Evolutionary conservation across 2,797 vertebrate genomes (phyloP).

Genomic region (Otolemur crassicaudatus): DNA sequence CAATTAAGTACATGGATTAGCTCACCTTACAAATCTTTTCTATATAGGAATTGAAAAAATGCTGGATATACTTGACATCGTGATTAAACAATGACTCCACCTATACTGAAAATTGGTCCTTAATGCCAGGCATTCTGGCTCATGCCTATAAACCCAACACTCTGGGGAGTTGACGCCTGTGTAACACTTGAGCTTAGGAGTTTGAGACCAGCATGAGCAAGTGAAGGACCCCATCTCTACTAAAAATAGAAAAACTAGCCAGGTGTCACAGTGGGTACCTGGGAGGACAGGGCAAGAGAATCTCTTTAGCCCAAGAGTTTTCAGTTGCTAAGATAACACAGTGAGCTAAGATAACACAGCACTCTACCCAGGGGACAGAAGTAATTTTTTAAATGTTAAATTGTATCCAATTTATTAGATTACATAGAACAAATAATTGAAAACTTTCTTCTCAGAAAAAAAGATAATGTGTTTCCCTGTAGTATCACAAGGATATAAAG

Average conservation of each 20-base stretch:
- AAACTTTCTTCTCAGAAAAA: background rate
- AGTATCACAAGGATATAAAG: background rate
- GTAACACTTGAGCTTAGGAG: too few species aligned
- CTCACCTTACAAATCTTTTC: background rate
- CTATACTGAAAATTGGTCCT: background rate
- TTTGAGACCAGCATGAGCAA: too few species aligned
- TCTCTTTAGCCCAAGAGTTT: too few species aligned
- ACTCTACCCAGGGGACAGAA: too few species aligned
- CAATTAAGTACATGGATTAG: background rate
- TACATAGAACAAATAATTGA: background rate
- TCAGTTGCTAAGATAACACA: too few species aligned
- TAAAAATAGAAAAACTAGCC: too few species aligned
- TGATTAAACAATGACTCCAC: background rate
- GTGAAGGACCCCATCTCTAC: too few species aligned
- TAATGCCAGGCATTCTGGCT: background rate
- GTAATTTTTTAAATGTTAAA: slow-evolving; percentile 48
- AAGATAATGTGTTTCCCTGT: background rate
- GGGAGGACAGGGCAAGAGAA: too few species aligned
- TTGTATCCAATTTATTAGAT: slow-evolving; percentile 1
- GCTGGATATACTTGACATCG: background rate
- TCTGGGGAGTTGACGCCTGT: too few species aligned
- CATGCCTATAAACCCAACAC: too few species aligned
- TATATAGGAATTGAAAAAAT: background rate
- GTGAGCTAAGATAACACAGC: too few species aligned
- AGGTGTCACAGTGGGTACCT: too few species aligned